These are phyloP conservation scores for Seriola quinqueradiata DNA, from an alignment of 2,113 vertebrate species.

Conservation along the genomic window DNA sequence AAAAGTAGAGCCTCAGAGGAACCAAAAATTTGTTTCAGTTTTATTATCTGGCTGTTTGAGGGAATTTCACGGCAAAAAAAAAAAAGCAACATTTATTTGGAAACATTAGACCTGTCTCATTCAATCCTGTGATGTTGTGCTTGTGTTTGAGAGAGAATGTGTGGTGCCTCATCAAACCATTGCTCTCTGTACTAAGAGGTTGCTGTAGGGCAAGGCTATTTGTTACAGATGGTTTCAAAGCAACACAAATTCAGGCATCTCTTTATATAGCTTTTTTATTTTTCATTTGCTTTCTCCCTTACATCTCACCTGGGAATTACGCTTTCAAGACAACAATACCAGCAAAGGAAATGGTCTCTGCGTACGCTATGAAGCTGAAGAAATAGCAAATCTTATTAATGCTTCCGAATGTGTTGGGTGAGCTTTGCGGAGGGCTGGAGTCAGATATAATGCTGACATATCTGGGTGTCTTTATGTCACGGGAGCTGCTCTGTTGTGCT, in stretches of 20 bases:
- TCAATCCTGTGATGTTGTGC: slow-evolving; percentile 15
- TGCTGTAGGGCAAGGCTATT: slow-evolving; percentile 47
- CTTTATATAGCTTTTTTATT: slow-evolving; percentile 34
- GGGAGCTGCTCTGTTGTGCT: slow-evolving; percentile 39
- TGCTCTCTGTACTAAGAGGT: slow-evolving; percentile 17
- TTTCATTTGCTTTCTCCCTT: slow-evolving; percentile 38
- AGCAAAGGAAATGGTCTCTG: slow-evolving; percentile 41
- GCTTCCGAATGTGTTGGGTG: not conserved
- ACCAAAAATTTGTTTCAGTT: not conserved
- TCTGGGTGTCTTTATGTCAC: slow-evolving; percentile 36
- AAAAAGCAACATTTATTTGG: slow-evolving; percentile 18
- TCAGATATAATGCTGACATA: slow-evolving; percentile 23
- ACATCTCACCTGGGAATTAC: slow-evolving; percentile 50
- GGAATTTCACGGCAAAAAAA: slow-evolving; percentile 14
- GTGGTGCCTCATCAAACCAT: slow-evolving; percentile 12
- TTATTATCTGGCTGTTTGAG: slow-evolving; percentile 25
- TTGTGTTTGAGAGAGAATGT: slow-evolving; percentile 11
- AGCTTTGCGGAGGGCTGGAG: slow-evolving; percentile 31
- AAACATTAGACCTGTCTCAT: slow-evolving; percentile 44
- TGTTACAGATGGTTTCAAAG: slow-evolving; percentile 50
- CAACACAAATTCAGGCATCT: slow-evolving; percentile 46
- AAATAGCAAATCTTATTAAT: slow-evolving; percentile 46
- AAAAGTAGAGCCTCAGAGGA: slow-evolving; percentile 25
- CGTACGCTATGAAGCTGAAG: slow-evolving; percentile 1
- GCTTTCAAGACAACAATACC: slow-evolving; percentile 29